Base-by-base conservation (phyloP, 1,140 invertebrate species). In the Diabrotica undecimpunctata region DNA sequence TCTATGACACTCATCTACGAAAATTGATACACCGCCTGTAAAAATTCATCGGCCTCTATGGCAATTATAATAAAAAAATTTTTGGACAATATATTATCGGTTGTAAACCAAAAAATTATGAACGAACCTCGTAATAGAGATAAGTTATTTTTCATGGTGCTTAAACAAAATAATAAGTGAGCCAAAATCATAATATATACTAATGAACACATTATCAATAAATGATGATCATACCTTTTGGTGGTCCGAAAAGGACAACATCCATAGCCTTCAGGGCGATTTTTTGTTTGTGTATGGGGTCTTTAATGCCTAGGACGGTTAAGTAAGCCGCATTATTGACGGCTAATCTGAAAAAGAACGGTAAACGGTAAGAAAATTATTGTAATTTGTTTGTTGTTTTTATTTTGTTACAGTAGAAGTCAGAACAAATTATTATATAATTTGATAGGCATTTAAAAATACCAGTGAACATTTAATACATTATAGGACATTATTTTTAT, bases 241-340 rank as follows among this genome's bases (percentile, higher is more conserved):
- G 95, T 61, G 94, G 92, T 53, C 96, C 96, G 83, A 98, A 98
- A 8, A 98, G 82, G 7, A 98, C 95, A 64, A 96, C 91, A 81
- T 98, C 96, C 92, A 96, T 97, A 46, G 96, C 95, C 82, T 98
- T 98, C 35, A 98, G 82, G 5, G 93, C 89, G 62, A 98, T 89
- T 82, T 98, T 98, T 83, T 97, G 94, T 77, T 94, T 95, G 79
- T 98, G 95, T 73, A 97, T 96, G 11, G 93, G 92, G 83, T 98
- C 95, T 79, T 96, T 97, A 71, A 98, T 97, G n/a, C 95, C 95
- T 68, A 98, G 82, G 41, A 91, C 86, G 76, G 85, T 90, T 53
- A 96, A 81, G 81, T 92, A 95, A 73, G 95, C 89, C 81, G 92
- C 91, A 81, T 94, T 94, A 82, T 92, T 94, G 35, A 93, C 92